Evolutionary conservation across 2,113 vertebrate species (phyloP).

Genomic region (Trichechus manatus): DNA sequence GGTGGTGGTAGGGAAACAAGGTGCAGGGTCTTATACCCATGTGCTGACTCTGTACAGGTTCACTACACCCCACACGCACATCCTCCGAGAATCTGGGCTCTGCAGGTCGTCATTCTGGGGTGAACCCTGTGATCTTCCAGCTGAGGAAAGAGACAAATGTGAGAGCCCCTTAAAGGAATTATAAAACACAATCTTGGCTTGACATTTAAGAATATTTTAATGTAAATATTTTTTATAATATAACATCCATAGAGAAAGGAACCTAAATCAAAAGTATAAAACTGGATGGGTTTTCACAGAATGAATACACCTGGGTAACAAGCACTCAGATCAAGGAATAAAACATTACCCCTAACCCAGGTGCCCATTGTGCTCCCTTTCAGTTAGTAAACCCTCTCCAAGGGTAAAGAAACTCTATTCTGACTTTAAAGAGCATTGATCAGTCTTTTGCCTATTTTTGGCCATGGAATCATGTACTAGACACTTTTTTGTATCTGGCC

Average conservation of each 20-base stretch:
- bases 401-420: neutral
- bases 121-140: slow-evolving; percentile 2
- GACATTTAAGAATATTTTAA: slow-evolving; percentile 13
- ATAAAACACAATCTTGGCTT: neutral
- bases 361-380: neutral
- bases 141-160: neutral
- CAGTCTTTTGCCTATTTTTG: neutral
- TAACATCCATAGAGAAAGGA: neutral
- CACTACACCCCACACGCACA: neutral
- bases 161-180: neutral
- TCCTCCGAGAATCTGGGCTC: neutral
- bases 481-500: neutral
- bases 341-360: neutral
- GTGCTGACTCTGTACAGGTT: neutral
- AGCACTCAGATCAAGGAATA: neutral
- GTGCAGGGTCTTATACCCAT: neutral
- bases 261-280: neutral
- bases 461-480: neutral
- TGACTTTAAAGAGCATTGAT: neutral
- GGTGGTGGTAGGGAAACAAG: neutral
- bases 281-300: neutral
- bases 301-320: neutral
- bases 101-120: neutral
- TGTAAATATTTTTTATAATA: neutral
- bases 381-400: neutral